A percentile compares a stretch with the other conserved stretches of the same genome.
phyloP scores from a whole-genome alignment of 2,888 invertebrate genomes.

The Zhengitettix transpicula region DNA sequence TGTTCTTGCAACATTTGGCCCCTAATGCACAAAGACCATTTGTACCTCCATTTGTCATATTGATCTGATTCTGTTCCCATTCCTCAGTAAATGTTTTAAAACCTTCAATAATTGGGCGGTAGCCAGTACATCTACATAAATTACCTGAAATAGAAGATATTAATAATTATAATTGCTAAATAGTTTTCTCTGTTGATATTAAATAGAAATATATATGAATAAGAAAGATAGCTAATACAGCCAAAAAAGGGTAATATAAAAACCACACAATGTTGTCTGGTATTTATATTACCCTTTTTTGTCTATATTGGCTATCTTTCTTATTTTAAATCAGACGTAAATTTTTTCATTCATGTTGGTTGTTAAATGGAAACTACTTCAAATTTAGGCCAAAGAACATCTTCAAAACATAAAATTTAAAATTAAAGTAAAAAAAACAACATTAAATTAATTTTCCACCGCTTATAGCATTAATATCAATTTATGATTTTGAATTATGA shows the following conservation, averaged over 20 bases:
- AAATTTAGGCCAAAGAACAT: not conserved
- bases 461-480: too few relatives aligned
- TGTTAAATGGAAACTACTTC: not conserved
- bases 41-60: not conserved
- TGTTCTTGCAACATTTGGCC: slow-evolving; percentile 45
- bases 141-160: slow-evolving; percentile 31
- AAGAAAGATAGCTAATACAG: too few relatives aligned
- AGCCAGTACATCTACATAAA: slow-evolving; percentile 86
- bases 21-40: slow-evolving; percentile 38
- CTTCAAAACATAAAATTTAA: too few relatives aligned
- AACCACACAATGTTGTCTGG: too few relatives aligned
- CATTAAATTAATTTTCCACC: too few relatives aligned
- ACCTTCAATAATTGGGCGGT: slow-evolving; percentile 82
- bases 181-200: too few relatives aligned
- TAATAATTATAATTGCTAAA: too few relatives aligned
- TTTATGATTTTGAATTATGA: too few relatives aligned
- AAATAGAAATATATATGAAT: too few relatives aligned
- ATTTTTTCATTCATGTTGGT: not conserved
- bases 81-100: slow-evolving; percentile 70
- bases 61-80: slow-evolving; percentile 37
- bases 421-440: too few relatives aligned
- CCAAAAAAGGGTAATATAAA: too few relatives aligned
- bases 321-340: not conserved
- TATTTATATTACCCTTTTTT: not conserved
- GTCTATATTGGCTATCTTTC: not conserved